phyloP scores from a whole-genome alignment of 2,888 invertebrate genomes.

The Caenorhabditis sulstoni region DNA sequence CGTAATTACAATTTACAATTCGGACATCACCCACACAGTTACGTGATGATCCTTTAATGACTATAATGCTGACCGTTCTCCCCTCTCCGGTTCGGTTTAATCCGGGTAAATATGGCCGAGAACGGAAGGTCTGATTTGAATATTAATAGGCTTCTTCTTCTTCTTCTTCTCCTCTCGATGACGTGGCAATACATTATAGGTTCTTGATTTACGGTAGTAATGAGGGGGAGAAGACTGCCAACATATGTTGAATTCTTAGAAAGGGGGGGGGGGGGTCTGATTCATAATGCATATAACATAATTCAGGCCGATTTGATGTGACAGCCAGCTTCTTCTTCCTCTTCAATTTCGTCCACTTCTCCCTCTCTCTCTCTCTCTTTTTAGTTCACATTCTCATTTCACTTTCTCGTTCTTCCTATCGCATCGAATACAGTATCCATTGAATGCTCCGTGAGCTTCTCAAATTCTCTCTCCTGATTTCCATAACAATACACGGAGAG shows the following conservation, averaged over 20 bases:
- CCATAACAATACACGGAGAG: conserved; percentile 37
- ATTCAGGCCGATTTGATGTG: conserved; percentile 57
- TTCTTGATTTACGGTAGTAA: conserved; percentile 58
- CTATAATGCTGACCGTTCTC: not conserved
- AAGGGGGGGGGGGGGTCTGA: not conserved
- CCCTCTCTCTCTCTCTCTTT: conserved; percentile 22
- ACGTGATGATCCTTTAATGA: conserved; percentile 57
- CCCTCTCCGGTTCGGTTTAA: conserved; percentile 2
- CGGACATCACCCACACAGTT: conserved; percentile 9
- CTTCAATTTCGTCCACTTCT: conserved; percentile 6
- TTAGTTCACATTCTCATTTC: not conserved
- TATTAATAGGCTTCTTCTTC: not conserved
- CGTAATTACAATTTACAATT: conserved; percentile 28
- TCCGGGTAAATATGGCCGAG: conserved; percentile 1
- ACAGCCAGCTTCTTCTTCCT: conserved; percentile 37
- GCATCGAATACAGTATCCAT: not conserved
- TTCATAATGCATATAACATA: conserved; percentile 58
- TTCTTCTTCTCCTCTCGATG: not conserved
- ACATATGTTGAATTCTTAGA: conserved; percentile 57
- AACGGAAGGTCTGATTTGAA: conserved; percentile 20
- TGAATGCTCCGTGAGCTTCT: not conserved
- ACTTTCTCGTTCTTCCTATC: not conserved
- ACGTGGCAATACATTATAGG: conserved; percentile 51
- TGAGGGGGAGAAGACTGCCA: conserved; percentile 43
- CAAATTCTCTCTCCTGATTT: conserved; percentile 7